Evolutionary conservation across 2,797 vertebrate species (phyloP).

Genomic region (Pseudocheirus occidentalis): DNA sequence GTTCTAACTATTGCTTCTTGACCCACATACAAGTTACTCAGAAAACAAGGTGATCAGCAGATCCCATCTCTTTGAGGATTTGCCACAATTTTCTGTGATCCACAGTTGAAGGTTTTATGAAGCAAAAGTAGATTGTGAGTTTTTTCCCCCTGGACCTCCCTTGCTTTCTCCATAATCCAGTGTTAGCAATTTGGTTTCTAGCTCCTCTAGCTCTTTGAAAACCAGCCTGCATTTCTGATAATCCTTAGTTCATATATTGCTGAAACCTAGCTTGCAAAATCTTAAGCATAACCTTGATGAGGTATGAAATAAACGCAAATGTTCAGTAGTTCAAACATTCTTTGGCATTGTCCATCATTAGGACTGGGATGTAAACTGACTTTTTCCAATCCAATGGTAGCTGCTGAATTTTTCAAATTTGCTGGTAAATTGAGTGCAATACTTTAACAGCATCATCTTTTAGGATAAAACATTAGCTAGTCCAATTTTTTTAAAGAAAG

Average conservation of each 20-base stretch:
- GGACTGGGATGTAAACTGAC: neutral
- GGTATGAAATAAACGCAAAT: neutral
- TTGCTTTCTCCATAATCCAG: neutral
- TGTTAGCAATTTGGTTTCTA: neutral
- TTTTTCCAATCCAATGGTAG: neutral
- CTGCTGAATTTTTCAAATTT: neutral
- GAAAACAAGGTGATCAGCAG: neutral
- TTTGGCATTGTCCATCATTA: neutral
- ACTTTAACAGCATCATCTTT: neutral
- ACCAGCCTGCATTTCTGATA: neutral
- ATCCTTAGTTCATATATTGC: neutral
- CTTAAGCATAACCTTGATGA: neutral
- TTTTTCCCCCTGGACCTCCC: neutral
- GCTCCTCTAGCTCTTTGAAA: neutral
- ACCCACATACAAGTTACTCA: neutral
- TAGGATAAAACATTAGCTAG: neutral
- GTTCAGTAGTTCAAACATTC: neutral
- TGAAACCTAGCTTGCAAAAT: neutral
- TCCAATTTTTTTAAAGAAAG: neutral
- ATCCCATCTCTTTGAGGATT: neutral
- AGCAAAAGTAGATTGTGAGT: neutral
- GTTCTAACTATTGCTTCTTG: neutral
- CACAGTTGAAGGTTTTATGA: neutral
- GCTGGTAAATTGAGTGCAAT: neutral
- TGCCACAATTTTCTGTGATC: neutral